Evolutionary conservation across 2,797 vertebrate species (phyloP).

Genomic region (Hyperoplus lanceolatus): DNA sequence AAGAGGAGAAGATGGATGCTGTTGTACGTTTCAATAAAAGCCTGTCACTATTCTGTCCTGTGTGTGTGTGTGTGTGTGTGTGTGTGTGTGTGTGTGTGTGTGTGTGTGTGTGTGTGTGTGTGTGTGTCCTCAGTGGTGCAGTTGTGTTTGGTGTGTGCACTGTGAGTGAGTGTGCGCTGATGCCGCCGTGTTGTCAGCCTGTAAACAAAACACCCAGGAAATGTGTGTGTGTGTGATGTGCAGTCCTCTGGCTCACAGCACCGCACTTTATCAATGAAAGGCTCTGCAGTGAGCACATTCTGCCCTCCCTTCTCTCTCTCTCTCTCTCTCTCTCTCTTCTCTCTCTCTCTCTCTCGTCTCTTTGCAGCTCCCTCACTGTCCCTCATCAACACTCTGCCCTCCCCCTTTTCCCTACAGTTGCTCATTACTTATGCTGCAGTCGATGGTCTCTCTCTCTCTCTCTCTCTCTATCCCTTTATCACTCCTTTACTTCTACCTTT

Average conservation of each 20-base stretch:
- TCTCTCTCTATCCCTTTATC: slow-evolving; percentile 4
- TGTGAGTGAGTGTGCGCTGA: slow-evolving; percentile 32
- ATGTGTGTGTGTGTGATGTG: slow-evolving; percentile 60
- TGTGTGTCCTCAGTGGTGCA: slow-evolving; percentile 39
- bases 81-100: neutral
- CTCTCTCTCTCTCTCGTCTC: neutral
- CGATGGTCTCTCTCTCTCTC: slow-evolving; percentile 31
- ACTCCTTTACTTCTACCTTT: slow-evolving; percentile 4
- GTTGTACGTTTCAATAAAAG: slow-evolving; percentile 38
- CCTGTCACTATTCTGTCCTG: slow-evolving; percentile 32
- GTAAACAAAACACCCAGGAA: slow-evolving; percentile 66
- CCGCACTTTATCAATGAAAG: slow-evolving; percentile 82
- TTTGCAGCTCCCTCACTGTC: slow-evolving; percentile 36
- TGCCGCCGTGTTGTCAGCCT: slow-evolving; percentile 35
- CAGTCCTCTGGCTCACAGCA: slow-evolving; percentile 54
- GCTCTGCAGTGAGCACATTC: slow-evolving; percentile 76
- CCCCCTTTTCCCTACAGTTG: slow-evolving; percentile 47
- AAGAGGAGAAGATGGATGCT: slow-evolving; percentile 18
- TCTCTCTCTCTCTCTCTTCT: slow-evolving; percentile 30
- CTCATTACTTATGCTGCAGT: slow-evolving; percentile 75
- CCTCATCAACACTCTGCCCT: slow-evolving; percentile 56
- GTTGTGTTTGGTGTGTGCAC: slow-evolving; percentile 25
- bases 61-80: neutral
- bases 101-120: slow-evolving; percentile 16
- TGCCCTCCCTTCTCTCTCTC: slow-evolving; percentile 40